Evolutionary conservation across 2,888 invertebrate species (phyloP).

Genomic region (Hofmannophila pseudospretella): DNA sequence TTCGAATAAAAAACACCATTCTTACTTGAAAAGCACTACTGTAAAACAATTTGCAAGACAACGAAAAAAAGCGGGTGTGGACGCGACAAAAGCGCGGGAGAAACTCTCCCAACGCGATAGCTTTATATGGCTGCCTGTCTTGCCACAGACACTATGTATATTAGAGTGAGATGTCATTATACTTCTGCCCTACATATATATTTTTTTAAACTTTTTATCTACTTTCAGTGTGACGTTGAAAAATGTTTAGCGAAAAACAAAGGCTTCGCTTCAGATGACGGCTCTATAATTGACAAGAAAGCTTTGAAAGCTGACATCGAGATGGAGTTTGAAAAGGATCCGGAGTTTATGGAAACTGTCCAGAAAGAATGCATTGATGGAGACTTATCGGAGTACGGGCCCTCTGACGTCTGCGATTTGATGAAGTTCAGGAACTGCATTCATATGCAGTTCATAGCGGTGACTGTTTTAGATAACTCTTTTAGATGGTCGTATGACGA

Average conservation of each 20-base stretch:
- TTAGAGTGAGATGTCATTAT: too few species aligned
- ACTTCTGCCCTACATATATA: too few species aligned
- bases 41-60: too few species aligned
- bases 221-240: conserved; percentile 12
- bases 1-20: too few species aligned
- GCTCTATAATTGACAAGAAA: conserved; percentile 21
- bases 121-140: too few species aligned
- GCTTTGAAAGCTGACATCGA: conserved; percentile 14
- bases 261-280: conserved; percentile 24
- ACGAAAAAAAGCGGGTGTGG: too few species aligned
- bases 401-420: conserved; percentile 24
- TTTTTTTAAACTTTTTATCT: too few species aligned
- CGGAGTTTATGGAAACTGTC: conserved; percentile 15
- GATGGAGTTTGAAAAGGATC: conserved; percentile 9
- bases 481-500: neutral
- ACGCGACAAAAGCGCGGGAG: too few species aligned
- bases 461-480: neutral
- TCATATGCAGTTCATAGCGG: neutral
- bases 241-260: conserved; percentile 21
- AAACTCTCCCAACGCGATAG: too few species aligned
- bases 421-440: conserved; percentile 22
- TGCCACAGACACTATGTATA: too few species aligned
- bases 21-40: too few species aligned
- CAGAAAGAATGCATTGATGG: conserved; percentile 25
- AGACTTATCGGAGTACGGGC: conserved; percentile 22